These are phyloP conservation scores for Melipona beecheii DNA, from an alignment of 2,888 invertebrate genomes.

Conservation along the genomic window DNA sequence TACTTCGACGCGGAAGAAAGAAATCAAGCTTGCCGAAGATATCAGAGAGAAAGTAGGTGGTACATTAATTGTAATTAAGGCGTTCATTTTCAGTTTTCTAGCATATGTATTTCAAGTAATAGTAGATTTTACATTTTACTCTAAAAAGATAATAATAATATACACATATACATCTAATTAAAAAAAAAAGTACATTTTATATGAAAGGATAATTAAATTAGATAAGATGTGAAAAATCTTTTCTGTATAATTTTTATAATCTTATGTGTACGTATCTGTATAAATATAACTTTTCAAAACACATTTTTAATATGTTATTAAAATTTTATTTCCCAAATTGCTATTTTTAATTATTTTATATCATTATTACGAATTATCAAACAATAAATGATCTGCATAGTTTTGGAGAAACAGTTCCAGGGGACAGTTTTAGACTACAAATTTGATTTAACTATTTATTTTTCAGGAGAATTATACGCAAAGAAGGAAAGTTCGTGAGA, in stretches of 20 bases:
- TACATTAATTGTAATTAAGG: slow-evolving; percentile 13
- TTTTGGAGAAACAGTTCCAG: not conserved
- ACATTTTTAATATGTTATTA: not conserved
- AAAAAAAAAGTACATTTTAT: not conserved
- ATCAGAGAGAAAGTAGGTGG: slow-evolving; percentile 85
- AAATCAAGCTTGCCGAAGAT: slow-evolving; percentile 89
- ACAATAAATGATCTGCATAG: not conserved
- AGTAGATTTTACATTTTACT: not conserved
- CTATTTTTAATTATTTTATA: too few species aligned
- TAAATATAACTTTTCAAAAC: not conserved
- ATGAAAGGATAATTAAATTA: not conserved
- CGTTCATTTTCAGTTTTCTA: not conserved
- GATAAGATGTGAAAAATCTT: not conserved
- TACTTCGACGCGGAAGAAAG: slow-evolving; percentile 95
- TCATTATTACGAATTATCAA: too few species aligned
- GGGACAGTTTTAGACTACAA: not conserved
- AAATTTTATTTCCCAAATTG: not conserved
- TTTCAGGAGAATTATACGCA: slow-evolving; percentile 71
- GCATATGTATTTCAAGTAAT: not conserved
- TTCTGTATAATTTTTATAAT: not conserved
- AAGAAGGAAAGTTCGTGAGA: slow-evolving; percentile 74
- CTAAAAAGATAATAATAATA: not conserved
- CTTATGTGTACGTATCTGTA: not conserved
- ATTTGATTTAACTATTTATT: not conserved
- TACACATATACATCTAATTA: not conserved